phyloP scores from a whole-genome alignment of 2,888 invertebrate species.

The Melinaea marsaeus region DNA sequence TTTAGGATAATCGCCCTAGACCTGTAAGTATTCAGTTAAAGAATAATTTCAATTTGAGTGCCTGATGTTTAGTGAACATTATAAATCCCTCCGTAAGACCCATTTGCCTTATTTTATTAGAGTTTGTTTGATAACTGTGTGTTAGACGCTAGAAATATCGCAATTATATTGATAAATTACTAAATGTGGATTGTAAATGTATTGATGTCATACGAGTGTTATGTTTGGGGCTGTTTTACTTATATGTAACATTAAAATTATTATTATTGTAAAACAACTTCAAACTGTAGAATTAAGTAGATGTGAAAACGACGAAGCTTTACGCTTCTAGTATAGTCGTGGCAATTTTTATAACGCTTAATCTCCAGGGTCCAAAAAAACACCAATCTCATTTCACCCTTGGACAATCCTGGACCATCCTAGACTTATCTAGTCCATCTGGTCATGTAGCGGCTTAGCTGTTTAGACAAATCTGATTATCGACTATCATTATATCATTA shows the following conservation, averaged over 20 bases:
- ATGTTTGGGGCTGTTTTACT: slow-evolving; percentile 12
- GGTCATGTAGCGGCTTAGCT: slow-evolving; percentile 48
- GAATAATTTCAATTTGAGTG: slow-evolving; percentile 67
- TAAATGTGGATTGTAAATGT: slow-evolving; percentile 24
- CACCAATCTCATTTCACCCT: slow-evolving; percentile 67
- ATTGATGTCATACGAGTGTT: slow-evolving; percentile 19
- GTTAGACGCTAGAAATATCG: slow-evolving; percentile 52
- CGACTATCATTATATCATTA: slow-evolving; percentile 18
- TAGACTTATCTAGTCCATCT: slow-evolving; percentile 41
- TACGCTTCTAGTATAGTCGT: slow-evolving; percentile 19
- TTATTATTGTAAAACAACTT: slow-evolving; percentile 14
- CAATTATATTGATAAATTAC: slow-evolving; percentile 39
- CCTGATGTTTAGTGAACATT: slow-evolving; percentile 60
- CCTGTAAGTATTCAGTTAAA: slow-evolving; percentile 41
- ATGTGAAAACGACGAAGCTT: slow-evolving; percentile 15
- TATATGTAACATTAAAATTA: background rate
- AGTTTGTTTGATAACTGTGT: slow-evolving; percentile 46
- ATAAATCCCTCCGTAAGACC: slow-evolving; percentile 71
- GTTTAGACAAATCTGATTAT: slow-evolving; percentile 32
- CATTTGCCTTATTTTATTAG: slow-evolving; percentile 76
- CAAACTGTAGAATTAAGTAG: slow-evolving; percentile 21
- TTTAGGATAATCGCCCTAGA: slow-evolving; percentile 34
- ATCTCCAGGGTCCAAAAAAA: slow-evolving; percentile 73
- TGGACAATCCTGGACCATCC: slow-evolving; percentile 69
- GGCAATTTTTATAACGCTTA: slow-evolving; percentile 31